Base-by-base conservation (phyloP, 2,888 invertebrate genomes). In the Pammene fasciana region DNA sequence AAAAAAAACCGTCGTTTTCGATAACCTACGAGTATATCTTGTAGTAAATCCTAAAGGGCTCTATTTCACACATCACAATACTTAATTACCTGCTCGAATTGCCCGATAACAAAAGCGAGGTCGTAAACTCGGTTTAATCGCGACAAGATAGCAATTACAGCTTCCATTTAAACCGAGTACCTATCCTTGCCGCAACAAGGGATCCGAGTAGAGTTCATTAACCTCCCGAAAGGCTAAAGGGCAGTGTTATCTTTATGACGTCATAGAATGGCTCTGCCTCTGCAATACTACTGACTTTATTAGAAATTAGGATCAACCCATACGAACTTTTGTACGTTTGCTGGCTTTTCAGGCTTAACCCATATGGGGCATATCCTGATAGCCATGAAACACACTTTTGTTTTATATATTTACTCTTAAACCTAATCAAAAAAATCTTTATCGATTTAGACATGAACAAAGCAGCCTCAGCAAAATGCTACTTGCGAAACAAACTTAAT, bases 161-260 rank as follows among this genome's bases (percentile, higher is more conserved):
- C 57, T 45, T 65, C 46, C 18, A 60, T 70, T 70, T 65, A n/a
- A 54, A 65, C 26, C 45, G 10, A 55, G 36, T 59, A 16, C 55
- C 48, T 41, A 62, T 55, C 38, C 55, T 46, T 45, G 16, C 41
- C 26, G 46, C 36, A 46, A 46, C 46, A 55, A 61, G 56, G 65
- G 75, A 75, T 16, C 45, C 55, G 26, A 68, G 26, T 43, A 41
- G 65, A 73, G 78, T 75, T 78, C 75, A 71, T 74, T 75, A 72
- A 71, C 73, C 75, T 61, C 64, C n/a, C 36, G 8, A 68, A 65
- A 57, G 71, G 77, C 73, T 76, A 80, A 78, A 79, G 79, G 77
- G 75, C 76, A 71, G 59, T 60, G 75, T 79, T 83, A 82, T 82
- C 82, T 81, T 78, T 79, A 82, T 79, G 77, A 78, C 78, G 77